Evolutionary conservation across 1,140 invertebrate genomes (phyloP), one percentile per base, ranked within the genome.

Genomic region (Wiebesia pumilae): DNA sequence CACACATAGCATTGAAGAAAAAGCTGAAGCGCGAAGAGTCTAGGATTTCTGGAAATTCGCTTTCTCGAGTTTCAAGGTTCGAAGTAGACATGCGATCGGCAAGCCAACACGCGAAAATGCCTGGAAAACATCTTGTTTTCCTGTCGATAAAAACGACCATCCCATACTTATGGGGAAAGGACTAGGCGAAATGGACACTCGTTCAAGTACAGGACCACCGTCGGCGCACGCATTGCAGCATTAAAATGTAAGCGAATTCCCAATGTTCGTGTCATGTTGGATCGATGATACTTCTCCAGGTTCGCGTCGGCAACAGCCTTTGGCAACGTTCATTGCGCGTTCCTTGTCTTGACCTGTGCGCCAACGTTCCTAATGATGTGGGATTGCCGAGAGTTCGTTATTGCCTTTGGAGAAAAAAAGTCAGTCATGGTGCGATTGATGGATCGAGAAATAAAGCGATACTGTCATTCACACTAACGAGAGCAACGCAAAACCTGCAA

Each of bases 31-130:
- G 33, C 67, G 67, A 73, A 27, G 43, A 9, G n/a, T 54, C 58
- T 84, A 30, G 54, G 38, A 14, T 84, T 78, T 84, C 83, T 78
- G n/a, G 83, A 78, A 84, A 84, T 58, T 83, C 40, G 40, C 40
- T 47, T 80, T 62, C 43, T 77, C 73, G 73, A 12, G 27, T 83
- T 75, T 58, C 65, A 40, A 35, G 38, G 81, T 9, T 21, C 69
- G 35, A 7, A n/a, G 27, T 6, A 35, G 83, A 84, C 83, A 78
- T 33, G 83, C 51, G 83, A 84, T 83, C 81, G 81, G 33, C 27
- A 30, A 54, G 73, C 83, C 43, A n/a, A 54, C 47, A 33, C 71
- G 83, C 78, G 51, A 80, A 80, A 80, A 80, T 10, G 6, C 10
- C 51, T 1, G 47, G 47, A 54, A 54, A 78, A 78, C 77, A 78